phyloP scores from a whole-genome alignment of 2,797 vertebrate species.

The Chiloscyllium punctatum region DNA sequence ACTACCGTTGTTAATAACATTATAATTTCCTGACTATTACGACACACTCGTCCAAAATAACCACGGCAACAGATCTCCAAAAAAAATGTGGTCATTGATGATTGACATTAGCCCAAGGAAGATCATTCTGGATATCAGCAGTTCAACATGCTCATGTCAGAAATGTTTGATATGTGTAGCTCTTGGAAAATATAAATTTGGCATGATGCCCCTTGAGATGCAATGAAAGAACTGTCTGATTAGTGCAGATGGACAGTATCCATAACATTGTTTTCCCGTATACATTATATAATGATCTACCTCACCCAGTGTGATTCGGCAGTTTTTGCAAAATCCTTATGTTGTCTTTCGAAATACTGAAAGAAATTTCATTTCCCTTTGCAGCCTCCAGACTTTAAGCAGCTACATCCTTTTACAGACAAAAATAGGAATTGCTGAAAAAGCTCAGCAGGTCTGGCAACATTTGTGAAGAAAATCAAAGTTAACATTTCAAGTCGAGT shows the following conservation, averaged over 20 bases:
- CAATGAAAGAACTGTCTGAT: background rate
- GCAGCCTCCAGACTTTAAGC: background rate
- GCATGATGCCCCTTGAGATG: background rate
- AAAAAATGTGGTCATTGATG: too few species aligned
- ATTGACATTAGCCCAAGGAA: too few species aligned
- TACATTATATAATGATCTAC: background rate
- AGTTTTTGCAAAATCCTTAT: background rate
- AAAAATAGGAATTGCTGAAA: too few species aligned
- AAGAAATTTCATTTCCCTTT: background rate
- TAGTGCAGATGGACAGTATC: background rate
- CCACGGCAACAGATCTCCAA: too few species aligned
- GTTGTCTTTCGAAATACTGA: background rate
- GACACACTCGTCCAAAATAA: too few species aligned
- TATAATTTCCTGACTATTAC: too few species aligned
- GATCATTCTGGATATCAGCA: too few species aligned
- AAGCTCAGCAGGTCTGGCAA: too few species aligned
- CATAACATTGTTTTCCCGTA: background rate
- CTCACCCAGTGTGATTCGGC: background rate
- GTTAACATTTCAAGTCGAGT: too few species aligned
- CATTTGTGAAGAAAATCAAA: too few species aligned
- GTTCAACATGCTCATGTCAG: too few species aligned
- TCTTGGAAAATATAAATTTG: background rate
- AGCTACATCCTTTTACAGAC: background rate
- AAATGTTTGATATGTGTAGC: background rate
- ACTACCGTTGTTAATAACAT: too few species aligned